These are phyloP conservation scores for Ladona fulva DNA, from an alignment of 1,140 invertebrate species.

Conservation along the genomic window DNA sequence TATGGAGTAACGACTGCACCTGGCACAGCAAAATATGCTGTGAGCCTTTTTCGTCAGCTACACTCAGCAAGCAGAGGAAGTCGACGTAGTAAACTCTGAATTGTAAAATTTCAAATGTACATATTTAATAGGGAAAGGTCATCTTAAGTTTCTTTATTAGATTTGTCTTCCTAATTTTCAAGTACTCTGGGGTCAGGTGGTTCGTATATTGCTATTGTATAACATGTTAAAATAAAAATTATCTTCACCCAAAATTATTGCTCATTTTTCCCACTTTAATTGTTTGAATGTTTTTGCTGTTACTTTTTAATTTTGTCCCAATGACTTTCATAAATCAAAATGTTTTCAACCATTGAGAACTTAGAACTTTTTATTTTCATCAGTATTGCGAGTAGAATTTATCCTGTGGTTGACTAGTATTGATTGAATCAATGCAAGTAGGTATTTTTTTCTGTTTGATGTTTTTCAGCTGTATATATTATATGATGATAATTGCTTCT, in stretches of 20 bases:
- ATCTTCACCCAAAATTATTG: neutral
- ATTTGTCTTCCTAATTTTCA: neutral
- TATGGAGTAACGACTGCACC: slow-evolving; percentile 82
- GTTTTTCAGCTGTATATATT: no score
- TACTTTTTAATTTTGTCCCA: no score
- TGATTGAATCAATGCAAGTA: no score
- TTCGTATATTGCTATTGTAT: neutral
- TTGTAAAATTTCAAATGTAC: neutral
- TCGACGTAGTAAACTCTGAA: slow-evolving; percentile 1
- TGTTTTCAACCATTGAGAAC: no score
- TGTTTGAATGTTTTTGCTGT: no score
- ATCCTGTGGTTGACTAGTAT: no score
- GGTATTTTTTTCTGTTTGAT: no score
- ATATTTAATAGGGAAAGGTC: neutral
- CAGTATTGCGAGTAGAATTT: no score
- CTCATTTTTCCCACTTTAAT: no score
- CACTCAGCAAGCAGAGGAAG: slow-evolving; percentile 32
- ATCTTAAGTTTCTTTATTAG: neutral
- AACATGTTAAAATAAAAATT: neutral
- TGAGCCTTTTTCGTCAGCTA: slow-evolving; percentile 50
- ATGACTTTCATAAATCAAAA: no score
- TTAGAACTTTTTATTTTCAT: no score
- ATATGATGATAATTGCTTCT: no score
- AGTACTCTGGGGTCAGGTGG: neutral
- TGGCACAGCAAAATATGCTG: slow-evolving; percentile 69